A percentile compares a stretch with the other conserved stretches of the same genome.
These are phyloP conservation scores for Lagorchestes hirsutus DNA, from an alignment of 2,797 vertebrate genomes.

Conservation along the genomic window DNA sequence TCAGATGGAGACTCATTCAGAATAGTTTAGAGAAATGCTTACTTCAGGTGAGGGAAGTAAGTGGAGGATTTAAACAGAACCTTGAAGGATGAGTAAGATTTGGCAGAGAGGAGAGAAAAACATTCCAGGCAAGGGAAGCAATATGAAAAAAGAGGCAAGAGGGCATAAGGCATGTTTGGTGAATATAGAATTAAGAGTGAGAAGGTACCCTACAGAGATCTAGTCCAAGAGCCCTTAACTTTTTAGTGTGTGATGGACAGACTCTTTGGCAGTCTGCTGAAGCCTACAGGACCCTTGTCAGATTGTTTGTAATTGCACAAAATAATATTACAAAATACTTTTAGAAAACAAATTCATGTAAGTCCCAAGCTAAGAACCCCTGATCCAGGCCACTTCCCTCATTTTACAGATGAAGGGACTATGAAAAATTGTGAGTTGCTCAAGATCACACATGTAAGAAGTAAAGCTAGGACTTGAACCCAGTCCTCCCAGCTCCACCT, in stretches of 20 bases:
- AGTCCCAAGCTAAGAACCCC: not conserved
- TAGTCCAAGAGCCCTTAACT: not conserved
- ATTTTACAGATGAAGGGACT: not conserved
- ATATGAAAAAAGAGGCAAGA: not conserved
- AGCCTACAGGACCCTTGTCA: not conserved
- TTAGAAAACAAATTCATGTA: not conserved
- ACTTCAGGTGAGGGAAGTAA: not conserved
- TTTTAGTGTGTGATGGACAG: not conserved
- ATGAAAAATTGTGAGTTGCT: not conserved
- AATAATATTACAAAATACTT: not conserved
- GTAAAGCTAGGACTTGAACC: not conserved
- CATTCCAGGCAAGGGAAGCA: not conserved
- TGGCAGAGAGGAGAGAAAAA: not conserved
- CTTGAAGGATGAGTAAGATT: slow-evolving; percentile 6
- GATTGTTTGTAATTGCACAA: not conserved
- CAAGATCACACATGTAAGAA: not conserved
- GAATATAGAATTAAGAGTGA: not conserved
- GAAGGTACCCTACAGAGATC: not conserved
- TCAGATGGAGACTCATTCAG: not conserved
- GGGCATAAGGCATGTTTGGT: not conserved
- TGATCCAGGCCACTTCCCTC: not conserved
- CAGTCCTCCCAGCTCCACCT: not conserved
- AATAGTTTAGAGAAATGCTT: slow-evolving; percentile 30
- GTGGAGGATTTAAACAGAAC: slow-evolving; percentile 13
- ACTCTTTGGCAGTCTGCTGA: not conserved